Base-by-base conservation (phyloP, 2,888 invertebrate genomes). In the Dascillus cervinus region DNA sequence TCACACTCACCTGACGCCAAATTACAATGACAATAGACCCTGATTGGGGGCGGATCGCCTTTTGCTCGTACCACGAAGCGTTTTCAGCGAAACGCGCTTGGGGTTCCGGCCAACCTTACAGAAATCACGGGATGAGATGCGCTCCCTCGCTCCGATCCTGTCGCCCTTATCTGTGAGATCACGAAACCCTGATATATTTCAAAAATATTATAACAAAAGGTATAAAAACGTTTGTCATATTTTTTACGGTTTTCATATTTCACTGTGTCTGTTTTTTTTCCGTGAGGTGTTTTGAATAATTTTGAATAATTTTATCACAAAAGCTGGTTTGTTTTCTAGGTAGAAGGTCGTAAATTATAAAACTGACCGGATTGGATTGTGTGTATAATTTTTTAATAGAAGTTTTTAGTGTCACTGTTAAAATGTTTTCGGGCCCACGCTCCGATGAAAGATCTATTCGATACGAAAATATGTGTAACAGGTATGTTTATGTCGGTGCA, bases 241-340 rank as follows among this genome's bases (percentile, higher is more conserved):
- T 59, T 60, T 60, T 58, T 60, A 60, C 56, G 60, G 56, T 60
- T 60, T 60, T 60, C 60, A 60, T 61, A 60, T 57, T 60, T 61
- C 59, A 61, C 57, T 51, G 44, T 37, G 47, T 44, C 37, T 34
- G 32, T 49, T 43, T 38, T 39, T 39, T 38, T 27, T 34, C 39
- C 28, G 34, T 44, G 41, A 51, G 50, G 47, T 55, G 56, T 55
- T 58, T 58, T 56, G 60, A 60, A 60, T 60, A 60, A 60, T 56
- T 60, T 60, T 58, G 56, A 59, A 60, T 60, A 60, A 60, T 60
- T 57, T 58, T 55, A 55, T 55, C 47, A 49, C 45, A 44, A 46
- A n/a, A 44, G 42, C 42, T 42, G 48, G 47, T 49, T 52, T 53
- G 48, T 48, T 49, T 54, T 55, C 51, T 47, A 37, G 41, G 47